phyloP scores from a whole-genome alignment of 2,888 invertebrate species.

The Amphimallon solstitiale region DNA sequence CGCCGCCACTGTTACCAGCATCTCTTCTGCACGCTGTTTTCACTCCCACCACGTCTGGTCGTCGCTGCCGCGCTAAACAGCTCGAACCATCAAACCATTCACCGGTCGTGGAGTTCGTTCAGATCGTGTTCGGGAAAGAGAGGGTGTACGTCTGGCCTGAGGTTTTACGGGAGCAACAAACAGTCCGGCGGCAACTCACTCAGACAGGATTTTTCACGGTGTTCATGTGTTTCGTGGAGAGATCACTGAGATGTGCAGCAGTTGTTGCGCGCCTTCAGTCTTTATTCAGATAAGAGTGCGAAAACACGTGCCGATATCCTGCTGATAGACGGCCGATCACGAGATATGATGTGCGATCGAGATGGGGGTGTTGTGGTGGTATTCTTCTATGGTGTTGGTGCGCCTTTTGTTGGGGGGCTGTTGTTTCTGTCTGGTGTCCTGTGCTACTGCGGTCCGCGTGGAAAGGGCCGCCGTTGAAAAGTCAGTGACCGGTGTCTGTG shows the following conservation, averaged over 20 bases:
- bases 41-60: slow-evolving; percentile 35
- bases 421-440: slow-evolving; percentile 28
- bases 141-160: neutral
- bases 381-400: slow-evolving; percentile 46
- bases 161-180: slow-evolving; percentile 19
- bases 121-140: slow-evolving; percentile 9
- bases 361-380: slow-evolving; percentile 48
- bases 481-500: slow-evolving; percentile 63
- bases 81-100: slow-evolving; percentile 17
- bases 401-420: slow-evolving; percentile 40
- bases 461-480: slow-evolving; percentile 52
- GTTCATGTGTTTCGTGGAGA: slow-evolving; percentile 9
- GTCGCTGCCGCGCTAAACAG: slow-evolving; percentile 13
- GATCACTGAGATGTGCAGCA: slow-evolving; percentile 13
- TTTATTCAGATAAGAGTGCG: slow-evolving; percentile 26
- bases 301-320: slow-evolving; percentile 16
- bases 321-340: slow-evolving; percentile 31
- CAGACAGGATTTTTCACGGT: neutral
- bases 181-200: neutral
- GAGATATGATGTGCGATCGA: slow-evolving; percentile 46
- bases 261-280: slow-evolving; percentile 15
- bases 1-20: slow-evolving; percentile 38
- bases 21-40: slow-evolving; percentile 44
- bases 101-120: slow-evolving; percentile 22
- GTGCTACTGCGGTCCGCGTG: slow-evolving; percentile 46